phyloP scores from a whole-genome alignment of 2,888 invertebrate species.

The Dysmachus trigonus region DNA sequence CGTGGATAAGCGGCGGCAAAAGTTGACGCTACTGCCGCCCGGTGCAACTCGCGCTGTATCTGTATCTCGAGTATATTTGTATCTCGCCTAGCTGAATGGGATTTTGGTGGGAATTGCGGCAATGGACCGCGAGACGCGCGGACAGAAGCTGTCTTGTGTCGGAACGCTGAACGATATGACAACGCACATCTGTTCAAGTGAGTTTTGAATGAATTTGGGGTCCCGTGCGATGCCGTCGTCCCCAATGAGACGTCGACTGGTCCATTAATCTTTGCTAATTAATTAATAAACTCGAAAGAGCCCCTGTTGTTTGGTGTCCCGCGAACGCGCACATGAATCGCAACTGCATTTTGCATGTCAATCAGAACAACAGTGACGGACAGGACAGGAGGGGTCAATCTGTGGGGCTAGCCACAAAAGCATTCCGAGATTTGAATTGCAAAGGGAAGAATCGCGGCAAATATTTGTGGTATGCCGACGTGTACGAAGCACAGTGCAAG shows the following conservation, averaged over 20 bases:
- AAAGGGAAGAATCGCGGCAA: neutral
- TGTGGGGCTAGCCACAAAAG: neutral
- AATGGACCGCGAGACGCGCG: neutral
- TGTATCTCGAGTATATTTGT: neutral
- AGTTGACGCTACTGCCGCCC: neutral
- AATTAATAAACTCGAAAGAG: conserved; percentile 28
- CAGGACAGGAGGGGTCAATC: neutral
- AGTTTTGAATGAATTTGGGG: neutral
- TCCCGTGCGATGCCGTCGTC: neutral
- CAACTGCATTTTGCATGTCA: neutral
- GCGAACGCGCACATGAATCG: neutral
- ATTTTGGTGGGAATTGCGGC: neutral
- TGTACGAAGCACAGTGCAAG: neutral
- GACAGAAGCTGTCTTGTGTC: neutral
- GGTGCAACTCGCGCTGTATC: neutral
- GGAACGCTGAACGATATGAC: neutral
- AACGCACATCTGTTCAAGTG: neutral
- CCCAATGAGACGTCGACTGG: conserved; percentile 5
- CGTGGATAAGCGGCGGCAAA: neutral
- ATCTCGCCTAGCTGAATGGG: too few relatives aligned
- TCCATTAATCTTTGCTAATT: conserved; percentile 27
- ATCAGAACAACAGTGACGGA: neutral
- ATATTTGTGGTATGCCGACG: conserved; percentile 22
- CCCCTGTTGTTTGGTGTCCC: neutral
- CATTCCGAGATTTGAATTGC: conserved; percentile 1